Evolutionary conservation across 2,888 invertebrate species (phyloP), one percentile per base, ranked within the genome.

Genomic region (Portevinia maculata): DNA sequence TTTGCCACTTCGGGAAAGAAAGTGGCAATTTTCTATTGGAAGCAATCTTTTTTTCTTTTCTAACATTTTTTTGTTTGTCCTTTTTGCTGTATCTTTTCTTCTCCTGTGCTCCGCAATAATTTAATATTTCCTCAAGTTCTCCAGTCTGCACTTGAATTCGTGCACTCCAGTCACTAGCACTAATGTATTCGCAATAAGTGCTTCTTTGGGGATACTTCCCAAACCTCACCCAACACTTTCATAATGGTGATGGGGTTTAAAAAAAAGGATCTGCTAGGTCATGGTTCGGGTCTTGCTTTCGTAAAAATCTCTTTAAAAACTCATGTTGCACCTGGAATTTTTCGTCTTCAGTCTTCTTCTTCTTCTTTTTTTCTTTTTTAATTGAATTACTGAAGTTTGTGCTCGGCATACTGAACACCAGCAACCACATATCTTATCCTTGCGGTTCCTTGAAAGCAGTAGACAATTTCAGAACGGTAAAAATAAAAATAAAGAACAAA

Each of bases 171-270:
- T 55, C 46, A 15, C 21, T 34, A 37, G 53, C 59, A 71, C 67
- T 83, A 83, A 83, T 83, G 78, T 78, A 78, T 78, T 83, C 83
- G 71, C 67, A 83, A 83, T 83, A 83, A 78, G 83, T 83, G 67
- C 71, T 83, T 73, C 73, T 73, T 70, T 41, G 52, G 24, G 67
- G 7, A 8, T 17, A 8, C 13, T 17, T 13, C 17, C 28, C 17
- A 21, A 28, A n/a, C 32, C 37, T 7, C 21, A 19, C 34, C 13
- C 50, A 11, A 11, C 57, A 4, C 11, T n/a, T 15, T 39, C 17
- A 44, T 52, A 37, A 52, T 65, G 52, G 69, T 50, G 50, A 62
- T 52, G 55, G 28, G 50, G 44, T 60, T 70, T 34, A 13, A 21
- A 34, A 67, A 71, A 59, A 62, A 24, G 41, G 39, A 13, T 60